These are phyloP conservation scores for Biston betularia DNA, from an alignment of 2,888 invertebrate species.

Conservation along the genomic window DNA sequence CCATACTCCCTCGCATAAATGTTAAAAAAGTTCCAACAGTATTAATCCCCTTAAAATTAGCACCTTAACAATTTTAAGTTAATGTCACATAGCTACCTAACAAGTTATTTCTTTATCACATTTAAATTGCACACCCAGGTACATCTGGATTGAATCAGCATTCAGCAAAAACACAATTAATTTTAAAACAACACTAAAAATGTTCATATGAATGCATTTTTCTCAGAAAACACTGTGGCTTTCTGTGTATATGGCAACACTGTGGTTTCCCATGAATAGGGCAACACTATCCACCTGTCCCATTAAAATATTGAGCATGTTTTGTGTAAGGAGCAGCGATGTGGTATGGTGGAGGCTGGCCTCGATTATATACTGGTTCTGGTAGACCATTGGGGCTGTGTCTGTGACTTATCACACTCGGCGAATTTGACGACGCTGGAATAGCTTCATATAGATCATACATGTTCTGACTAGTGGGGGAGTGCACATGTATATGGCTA, in stretches of 20 bases:
- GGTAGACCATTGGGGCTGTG: constrained; percentile 75
- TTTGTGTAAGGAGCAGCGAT: constrained; percentile 94
- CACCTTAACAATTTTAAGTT: constrained; percentile 73
- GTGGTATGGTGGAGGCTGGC: constrained; percentile 93
- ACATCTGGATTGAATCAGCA: constrained; percentile 54
- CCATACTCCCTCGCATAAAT: constrained; percentile 42
- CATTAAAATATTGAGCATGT: constrained; percentile 89
- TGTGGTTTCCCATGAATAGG: constrained; percentile 54
- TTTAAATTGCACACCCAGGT: constrained; percentile 81
- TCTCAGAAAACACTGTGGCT: constrained; percentile 49
- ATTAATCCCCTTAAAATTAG: constrained; percentile 54
- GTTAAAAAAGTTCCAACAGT: constrained; percentile 42
- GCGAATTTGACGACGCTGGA: constrained; percentile 73
- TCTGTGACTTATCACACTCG: constrained; percentile 72
- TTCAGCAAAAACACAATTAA: constrained; percentile 49
- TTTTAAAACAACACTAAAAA: constrained; percentile 53
- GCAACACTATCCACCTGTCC: constrained; percentile 79
- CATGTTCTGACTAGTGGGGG: constrained; percentile 79
- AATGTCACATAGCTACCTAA: constrained; percentile 65
- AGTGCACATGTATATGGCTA: constrained; percentile 76
- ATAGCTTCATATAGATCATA: constrained; percentile 81
- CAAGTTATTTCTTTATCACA: constrained; percentile 72
- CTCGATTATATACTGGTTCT: constrained; percentile 72
- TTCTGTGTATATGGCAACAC: constrained; percentile 44
- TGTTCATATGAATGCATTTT: constrained; percentile 60